Conservation (phyloP, 2,888 invertebrate species). For the Callosobruchus maculatus region DNA sequence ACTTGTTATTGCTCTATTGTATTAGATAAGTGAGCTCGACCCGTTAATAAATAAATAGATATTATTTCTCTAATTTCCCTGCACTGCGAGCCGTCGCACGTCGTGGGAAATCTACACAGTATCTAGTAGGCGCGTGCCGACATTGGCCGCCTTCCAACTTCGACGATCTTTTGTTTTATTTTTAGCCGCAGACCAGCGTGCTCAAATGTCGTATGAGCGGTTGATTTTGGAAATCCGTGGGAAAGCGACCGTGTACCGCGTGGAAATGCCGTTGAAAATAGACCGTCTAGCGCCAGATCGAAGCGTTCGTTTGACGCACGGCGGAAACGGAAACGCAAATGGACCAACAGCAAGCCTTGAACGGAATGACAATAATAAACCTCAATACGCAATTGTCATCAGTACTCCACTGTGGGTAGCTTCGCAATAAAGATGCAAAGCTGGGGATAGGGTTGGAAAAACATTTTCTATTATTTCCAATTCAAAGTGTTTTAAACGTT, state of each 20-base stretch:
- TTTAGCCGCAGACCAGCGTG: constrained; percentile 26
- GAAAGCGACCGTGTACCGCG: background rate
- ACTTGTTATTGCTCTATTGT: no score
- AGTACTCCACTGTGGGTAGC: no score
- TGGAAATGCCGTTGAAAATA: background rate
- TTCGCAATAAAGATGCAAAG: no score
- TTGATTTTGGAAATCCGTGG: background rate
- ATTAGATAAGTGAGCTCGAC: no score
- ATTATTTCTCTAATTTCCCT: constrained; percentile 8
- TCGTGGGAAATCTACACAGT: constrained; percentile 20
- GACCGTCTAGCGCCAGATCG: background rate
- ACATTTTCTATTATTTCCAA: no score
- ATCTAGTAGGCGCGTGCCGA: constrained; percentile 30
- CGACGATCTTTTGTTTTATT: constrained; percentile 30
- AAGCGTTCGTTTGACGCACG: background rate
- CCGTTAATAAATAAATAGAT: no score
- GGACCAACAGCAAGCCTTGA: background rate
- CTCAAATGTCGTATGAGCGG: constrained; percentile 18
- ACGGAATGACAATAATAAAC: background rate
- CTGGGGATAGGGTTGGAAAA: no score
- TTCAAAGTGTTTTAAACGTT: no score
- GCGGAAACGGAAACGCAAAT: background rate
- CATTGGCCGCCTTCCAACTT: constrained; percentile 26
- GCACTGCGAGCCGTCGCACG: constrained; percentile 5
- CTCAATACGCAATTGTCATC: background rate